A percentile compares a stretch with the other conserved stretches of the same genome.
Conservation (phyloP, 2,113 vertebrate genomes). For the Halichoeres trimaculatus region DNA sequence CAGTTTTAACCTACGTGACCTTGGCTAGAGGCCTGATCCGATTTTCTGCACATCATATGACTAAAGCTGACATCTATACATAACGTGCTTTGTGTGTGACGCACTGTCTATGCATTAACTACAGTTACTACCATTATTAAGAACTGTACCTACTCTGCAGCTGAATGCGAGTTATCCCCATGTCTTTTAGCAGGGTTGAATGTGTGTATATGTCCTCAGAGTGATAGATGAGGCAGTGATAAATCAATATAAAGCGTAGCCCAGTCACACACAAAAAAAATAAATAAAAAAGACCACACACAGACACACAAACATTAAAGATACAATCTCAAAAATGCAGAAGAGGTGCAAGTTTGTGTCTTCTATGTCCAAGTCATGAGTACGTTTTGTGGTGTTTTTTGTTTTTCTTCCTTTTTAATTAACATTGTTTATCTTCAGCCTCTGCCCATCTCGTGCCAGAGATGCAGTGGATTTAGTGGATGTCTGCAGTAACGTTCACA, state of each 20-base stretch:
- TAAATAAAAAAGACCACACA: constrained; percentile 44
- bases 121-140: neutral
- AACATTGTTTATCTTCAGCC: neutral
- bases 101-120: neutral
- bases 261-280: too few species aligned
- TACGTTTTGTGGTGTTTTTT: neutral
- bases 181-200: neutral
- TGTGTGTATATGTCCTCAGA: constrained; percentile 20
- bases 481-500: constrained; percentile 5
- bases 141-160: neutral
- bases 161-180: neutral
- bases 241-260: constrained; percentile 31
- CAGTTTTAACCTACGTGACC: constrained; percentile 50
- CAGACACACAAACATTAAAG: constrained; percentile 29
- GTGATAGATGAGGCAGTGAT: constrained; percentile 39
- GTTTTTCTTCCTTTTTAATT: too few species aligned
- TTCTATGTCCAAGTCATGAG: too few species aligned
- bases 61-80: constrained; percentile 41
- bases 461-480: neutral
- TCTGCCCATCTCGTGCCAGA: neutral
- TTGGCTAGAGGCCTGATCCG: constrained; percentile 35
- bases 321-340: too few species aligned
- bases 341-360: too few species aligned
- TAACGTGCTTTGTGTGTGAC: constrained; percentile 8
- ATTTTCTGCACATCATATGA: constrained; percentile 34